Evolutionary conservation across 2,888 invertebrate species (phyloP).

Genomic region (Bruchidius siliquastri): DNA sequence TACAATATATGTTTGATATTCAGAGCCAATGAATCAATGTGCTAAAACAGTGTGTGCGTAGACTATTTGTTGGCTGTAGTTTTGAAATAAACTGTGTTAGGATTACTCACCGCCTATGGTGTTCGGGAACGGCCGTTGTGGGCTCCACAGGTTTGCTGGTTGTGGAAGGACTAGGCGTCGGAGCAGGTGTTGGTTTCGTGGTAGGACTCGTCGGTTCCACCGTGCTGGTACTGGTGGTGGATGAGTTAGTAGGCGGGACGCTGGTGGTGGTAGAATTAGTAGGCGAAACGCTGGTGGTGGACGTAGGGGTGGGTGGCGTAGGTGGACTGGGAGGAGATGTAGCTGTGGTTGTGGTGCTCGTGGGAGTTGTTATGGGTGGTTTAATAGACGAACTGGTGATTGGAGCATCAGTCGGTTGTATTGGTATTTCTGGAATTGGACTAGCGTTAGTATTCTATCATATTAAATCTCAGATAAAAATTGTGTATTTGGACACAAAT

Average conservation of each 20-base stretch:
- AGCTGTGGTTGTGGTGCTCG: slow-evolving; percentile 19
- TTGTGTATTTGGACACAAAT: too few species aligned
- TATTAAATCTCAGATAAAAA: too few species aligned
- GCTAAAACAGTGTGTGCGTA: too few species aligned
- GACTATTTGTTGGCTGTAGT: too few species aligned
- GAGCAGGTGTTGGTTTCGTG: slow-evolving; percentile 19
- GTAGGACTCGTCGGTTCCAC: slow-evolving; percentile 33
- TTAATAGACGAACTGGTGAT: too few species aligned
- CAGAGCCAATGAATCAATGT: too few species aligned
- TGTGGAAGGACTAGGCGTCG: slow-evolving; percentile 14
- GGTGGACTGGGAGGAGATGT: slow-evolving; percentile 18
- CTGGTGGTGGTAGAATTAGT: slow-evolving; percentile 19
- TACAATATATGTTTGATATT: too few species aligned
- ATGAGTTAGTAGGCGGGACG: slow-evolving; percentile 10
- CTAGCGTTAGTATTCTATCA: too few species aligned
- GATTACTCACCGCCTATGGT: slow-evolving; percentile 40
- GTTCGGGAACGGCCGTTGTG: slow-evolving; percentile 14
- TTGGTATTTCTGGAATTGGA: too few species aligned
- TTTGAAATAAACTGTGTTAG: too few species aligned
- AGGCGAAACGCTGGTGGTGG: slow-evolving; percentile 17
- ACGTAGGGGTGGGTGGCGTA: slow-evolving; percentile 15
- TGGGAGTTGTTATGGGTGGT: slow-evolving; percentile 5
- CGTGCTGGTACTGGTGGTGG: slow-evolving; percentile 22
- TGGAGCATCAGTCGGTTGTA: too few species aligned
- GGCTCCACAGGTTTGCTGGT: slow-evolving; percentile 2